Evolutionary conservation across 2,113 vertebrate genomes (phyloP).

Genomic region (Varanus komodoensis): DNA sequence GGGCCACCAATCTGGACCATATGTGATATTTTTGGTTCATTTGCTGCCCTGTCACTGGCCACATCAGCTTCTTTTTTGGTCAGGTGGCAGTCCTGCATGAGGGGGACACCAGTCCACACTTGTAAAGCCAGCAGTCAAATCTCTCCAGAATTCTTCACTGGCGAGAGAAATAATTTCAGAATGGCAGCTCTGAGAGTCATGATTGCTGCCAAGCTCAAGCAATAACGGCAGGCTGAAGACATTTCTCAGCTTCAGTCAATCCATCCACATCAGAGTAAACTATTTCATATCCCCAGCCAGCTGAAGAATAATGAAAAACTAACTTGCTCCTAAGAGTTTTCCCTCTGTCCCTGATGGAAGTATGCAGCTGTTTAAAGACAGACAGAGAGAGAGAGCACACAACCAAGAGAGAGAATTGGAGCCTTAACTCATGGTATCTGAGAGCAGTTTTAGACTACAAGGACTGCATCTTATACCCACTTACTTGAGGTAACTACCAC

Average conservation of each 20-base stretch:
- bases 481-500: too few species aligned
- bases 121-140: constrained; percentile 34
- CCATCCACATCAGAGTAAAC: constrained; percentile 21
- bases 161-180: constrained; percentile 37
- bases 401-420: constrained; percentile 13
- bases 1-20: too few species aligned
- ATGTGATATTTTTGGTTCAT: too few species aligned
- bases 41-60: background rate
- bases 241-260: constrained; percentile 26
- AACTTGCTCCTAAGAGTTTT: constrained; percentile 38
- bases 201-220: constrained; percentile 8
- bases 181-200: background rate
- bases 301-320: constrained; percentile 17
- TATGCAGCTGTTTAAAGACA: constrained; percentile 11
- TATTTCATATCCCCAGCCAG: constrained; percentile 35
- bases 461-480: background rate
- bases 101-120: constrained; percentile 57
- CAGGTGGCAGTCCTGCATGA: background rate
- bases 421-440: constrained; percentile 27
- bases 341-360: background rate
- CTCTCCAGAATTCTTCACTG: constrained; percentile 14
- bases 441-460: constrained; percentile 7
- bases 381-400: background rate
- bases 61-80: constrained; percentile 1
- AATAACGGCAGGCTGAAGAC: constrained; percentile 35